Evolutionary conservation across 2,888 invertebrate genomes (phyloP).

Genomic region (Drosophila cracens): DNA sequence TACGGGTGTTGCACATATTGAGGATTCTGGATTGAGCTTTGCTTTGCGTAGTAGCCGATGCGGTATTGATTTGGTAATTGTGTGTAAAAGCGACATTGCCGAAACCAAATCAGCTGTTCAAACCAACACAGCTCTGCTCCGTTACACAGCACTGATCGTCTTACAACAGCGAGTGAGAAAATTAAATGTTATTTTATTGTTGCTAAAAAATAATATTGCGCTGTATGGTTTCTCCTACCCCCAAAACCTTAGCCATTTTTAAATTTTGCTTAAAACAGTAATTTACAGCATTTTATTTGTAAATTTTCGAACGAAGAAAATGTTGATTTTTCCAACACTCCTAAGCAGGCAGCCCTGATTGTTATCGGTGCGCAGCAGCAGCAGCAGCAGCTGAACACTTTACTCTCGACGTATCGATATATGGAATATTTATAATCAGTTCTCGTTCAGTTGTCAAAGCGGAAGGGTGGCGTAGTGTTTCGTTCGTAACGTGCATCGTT

Average conservation of each 20-base stretch:
- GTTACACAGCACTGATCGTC: slow-evolving; percentile 45
- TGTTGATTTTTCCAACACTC: slow-evolving; percentile 17
- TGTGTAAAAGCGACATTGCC: slow-evolving; percentile 50
- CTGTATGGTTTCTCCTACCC: slow-evolving; percentile 1
- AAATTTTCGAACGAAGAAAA: background rate
- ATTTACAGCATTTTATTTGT: background rate
- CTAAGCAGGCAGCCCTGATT: slow-evolving; percentile 29
- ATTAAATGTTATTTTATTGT: background rate
- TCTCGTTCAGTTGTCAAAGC: slow-evolving; percentile 53
- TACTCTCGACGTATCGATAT: slow-evolving; percentile 35
- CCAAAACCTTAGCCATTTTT: slow-evolving; percentile 20
- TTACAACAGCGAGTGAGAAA: background rate
- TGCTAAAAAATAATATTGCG: background rate
- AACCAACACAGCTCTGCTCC: background rate
- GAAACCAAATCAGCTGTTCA: slow-evolving; percentile 42
- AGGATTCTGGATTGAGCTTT: background rate
- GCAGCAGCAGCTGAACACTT: slow-evolving; percentile 27
- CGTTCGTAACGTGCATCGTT: slow-evolving; percentile 5
- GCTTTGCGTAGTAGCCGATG: slow-evolving; percentile 6
- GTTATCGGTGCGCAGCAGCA: slow-evolving; percentile 20
- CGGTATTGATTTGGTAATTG: slow-evolving; percentile 27
- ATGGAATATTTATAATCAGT: slow-evolving; percentile 45
- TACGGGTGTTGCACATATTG: background rate
- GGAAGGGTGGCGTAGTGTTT: slow-evolving; percentile 35
- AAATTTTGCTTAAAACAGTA: slow-evolving; percentile 6